Evolutionary conservation across 2,113 vertebrate species (phyloP), one percentile per base, ranked within the genome.

Genomic region (Urocitellus parryii): DNA sequence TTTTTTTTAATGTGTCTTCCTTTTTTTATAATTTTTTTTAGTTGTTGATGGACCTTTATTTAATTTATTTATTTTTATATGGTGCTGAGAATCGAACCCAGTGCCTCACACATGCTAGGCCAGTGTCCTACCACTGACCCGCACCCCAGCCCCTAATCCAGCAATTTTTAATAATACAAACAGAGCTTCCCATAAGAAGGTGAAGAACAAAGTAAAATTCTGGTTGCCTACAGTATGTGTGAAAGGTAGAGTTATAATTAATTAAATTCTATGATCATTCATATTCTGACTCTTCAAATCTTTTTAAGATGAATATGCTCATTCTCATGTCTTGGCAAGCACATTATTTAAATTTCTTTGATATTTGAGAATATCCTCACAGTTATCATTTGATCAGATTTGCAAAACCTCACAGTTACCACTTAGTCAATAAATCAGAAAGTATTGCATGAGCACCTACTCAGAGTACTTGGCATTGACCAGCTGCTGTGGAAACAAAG

Each of bases 351-450:
- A 80, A 61, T 7, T 72, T 53, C 37, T 65, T 77, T 88, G 32
- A 51, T 53, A 88, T 76, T 58, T 93, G 73, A 88, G 65, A 3
- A 91, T 53, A 80, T 11, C 18, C 7, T 90, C 65, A 87, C 2
- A 39, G 18, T 76, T 76, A 61, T 63, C 39, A 79, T 45, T 79
- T 58, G 61, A 77, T 85, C 48, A 84, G 45, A 83, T 68, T 90
- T 53, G 32, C 32, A 32, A 94, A 76, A 51, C 58, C 65, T 37
- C 51, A 72, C 3, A 51, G 5, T 42, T 80, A 25, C 24, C 9
- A 51, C 67, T 80, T 61, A 78, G 45, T 81, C 29, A 84, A 12
- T 42, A 92, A 39, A 51, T 79, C 48, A 89, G 67, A 92, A 95
- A 34, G 13, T 48, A 61, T 18, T 72, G 32, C 53, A 85, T 61